A percentile compares a stretch with the other conserved stretches of the same genome.
Evolutionary conservation across 2,113 vertebrate species (phyloP).

Genomic region (Grantiella picta): DNA sequence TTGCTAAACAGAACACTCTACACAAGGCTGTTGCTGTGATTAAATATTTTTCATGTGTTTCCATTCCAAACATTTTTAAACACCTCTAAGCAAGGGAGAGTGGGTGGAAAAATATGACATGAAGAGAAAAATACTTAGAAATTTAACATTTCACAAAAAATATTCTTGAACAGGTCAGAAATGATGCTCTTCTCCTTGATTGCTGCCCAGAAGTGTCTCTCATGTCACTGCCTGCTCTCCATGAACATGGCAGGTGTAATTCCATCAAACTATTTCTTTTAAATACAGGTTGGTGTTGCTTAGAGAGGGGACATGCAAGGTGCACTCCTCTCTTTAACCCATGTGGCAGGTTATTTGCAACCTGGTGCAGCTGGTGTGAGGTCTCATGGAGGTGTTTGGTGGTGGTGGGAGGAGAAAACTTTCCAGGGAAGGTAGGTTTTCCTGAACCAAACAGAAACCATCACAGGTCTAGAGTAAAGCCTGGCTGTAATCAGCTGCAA

Average conservation of each 20-base stretch:
- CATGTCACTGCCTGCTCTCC: background rate
- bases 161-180: background rate
- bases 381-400: fast-evolving
- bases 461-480: background rate
- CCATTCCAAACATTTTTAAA: conserved; percentile 28
- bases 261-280: background rate
- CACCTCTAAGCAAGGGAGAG: conserved; percentile 18
- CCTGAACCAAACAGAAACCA: background rate
- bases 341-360: background rate
- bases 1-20: background rate
- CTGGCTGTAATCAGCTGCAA: background rate
- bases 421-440: background rate
- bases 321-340: background rate
- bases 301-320: background rate
- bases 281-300: background rate
- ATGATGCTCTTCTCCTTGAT: background rate
- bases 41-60: conserved; percentile 56
- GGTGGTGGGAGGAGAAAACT: background rate
- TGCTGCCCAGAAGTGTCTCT: background rate
- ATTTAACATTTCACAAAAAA: background rate
- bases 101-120: conserved; percentile 1
- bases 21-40: background rate
- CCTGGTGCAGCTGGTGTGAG: fast-evolving
- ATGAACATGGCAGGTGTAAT: fast-evolving
- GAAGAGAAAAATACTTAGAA: background rate